Evolutionary conservation across 2,888 invertebrate species (phyloP).

Genomic region (Drosophila nr. fundita): DNA sequence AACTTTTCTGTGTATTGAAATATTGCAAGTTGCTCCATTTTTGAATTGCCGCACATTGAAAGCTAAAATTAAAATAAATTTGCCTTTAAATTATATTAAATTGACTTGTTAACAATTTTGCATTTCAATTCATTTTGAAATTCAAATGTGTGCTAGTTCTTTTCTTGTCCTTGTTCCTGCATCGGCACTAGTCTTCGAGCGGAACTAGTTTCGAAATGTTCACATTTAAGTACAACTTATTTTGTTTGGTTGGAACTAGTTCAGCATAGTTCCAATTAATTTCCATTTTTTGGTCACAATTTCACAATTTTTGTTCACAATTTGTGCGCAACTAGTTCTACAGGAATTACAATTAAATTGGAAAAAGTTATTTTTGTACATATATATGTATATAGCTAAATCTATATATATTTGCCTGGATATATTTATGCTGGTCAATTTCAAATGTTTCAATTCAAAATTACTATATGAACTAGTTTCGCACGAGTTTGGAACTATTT

Average conservation of each 20-base stretch:
- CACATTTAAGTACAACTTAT: not conserved
- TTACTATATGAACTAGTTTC: slow-evolving; percentile 1
- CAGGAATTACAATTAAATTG: not conserved
- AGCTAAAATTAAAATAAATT: not conserved
- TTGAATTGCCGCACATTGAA: not conserved
- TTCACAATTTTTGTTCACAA: not conserved
- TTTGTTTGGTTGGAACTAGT: not conserved
- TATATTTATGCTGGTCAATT: not conserved
- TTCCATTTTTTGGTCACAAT: not conserved
- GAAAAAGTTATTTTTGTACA: not conserved
- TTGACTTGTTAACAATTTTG: not conserved
- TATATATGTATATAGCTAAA: too few relatives aligned
- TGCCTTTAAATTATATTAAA: too few relatives aligned
- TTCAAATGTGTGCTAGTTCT: not conserved
- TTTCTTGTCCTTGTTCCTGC: not conserved
- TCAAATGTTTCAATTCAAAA: not conserved
- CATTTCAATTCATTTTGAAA: not conserved
- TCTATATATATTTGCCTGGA: not conserved
- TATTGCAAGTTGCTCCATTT: not conserved
- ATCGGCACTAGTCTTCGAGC: slow-evolving; percentile 3
- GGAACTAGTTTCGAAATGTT: not conserved
- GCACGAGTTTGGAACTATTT: not conserved
- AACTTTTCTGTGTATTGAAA: not conserved
- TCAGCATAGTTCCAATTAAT: not conserved
- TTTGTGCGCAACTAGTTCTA: not conserved